phyloP scores from a whole-genome alignment of 92 coral and sea anemone species.

The Heteractis magnifica region DNA sequence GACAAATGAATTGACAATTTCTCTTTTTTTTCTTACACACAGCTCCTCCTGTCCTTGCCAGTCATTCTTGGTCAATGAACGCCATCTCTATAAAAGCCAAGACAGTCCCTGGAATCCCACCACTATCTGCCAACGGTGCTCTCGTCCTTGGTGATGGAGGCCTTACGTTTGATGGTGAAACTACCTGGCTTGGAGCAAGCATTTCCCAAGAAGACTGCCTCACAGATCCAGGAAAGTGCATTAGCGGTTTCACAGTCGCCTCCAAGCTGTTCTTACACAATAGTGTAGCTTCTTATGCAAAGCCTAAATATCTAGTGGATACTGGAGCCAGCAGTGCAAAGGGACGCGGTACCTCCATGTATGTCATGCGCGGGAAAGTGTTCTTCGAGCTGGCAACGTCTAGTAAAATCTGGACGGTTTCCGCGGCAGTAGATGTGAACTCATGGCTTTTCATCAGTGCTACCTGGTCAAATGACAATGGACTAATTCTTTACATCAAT shows the following conservation, averaged over 20 bases:
- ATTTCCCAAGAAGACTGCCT: conserved; percentile 61
- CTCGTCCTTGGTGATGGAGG: conserved; percentile 46
- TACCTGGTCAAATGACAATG: conserved; percentile 74
- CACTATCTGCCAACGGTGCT: conserved; percentile 46
- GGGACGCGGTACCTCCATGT: conserved; percentile 78
- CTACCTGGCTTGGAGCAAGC: conserved; percentile 62
- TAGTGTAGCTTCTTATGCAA: conserved; percentile 42
- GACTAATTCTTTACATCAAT: conserved; percentile 66
- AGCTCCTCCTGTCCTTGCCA: conserved; percentile 87
- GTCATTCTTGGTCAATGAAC: conserved; percentile 76
- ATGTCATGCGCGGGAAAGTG: conserved; percentile 65
- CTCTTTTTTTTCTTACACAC: not conserved
- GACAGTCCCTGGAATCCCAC: conserved; percentile 65
- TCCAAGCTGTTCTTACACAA: conserved; percentile 60
- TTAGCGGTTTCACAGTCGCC: conserved; percentile 78
- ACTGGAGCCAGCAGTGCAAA: conserved; percentile 78
- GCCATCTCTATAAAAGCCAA: conserved; percentile 41
- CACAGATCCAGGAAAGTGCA: conserved; percentile 66
- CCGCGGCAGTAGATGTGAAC: conserved; percentile 23
- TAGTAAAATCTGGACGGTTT: conserved; percentile 75
- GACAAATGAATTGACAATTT: not conserved
- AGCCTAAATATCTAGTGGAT: conserved; percentile 76
- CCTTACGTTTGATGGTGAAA: conserved; percentile 66
- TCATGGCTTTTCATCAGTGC: conserved; percentile 70
- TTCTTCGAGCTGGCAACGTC: conserved; percentile 64